Evolutionary conservation across 2,888 invertebrate genomes (phyloP), one percentile per base, ranked within the genome.

Genomic region (Lymantria dispar): DNA sequence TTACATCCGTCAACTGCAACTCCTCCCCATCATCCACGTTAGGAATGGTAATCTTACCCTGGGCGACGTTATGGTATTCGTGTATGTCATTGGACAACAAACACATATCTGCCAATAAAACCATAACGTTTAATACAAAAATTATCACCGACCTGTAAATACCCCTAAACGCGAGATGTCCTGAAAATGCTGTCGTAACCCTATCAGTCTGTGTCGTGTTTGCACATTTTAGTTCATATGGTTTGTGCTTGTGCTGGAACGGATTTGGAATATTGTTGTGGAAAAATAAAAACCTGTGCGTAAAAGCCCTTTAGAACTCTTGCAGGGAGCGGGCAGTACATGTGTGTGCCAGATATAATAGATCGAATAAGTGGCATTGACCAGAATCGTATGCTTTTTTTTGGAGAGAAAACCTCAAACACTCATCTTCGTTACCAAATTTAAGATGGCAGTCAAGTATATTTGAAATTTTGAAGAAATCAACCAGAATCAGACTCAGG

Each of bases 11-110:
- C 76, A 96, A 92, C 58, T 60, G 31, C 93, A 95, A 96, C 95
- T 99, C 99, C 91, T 98, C 98, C 80, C 94, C 95, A 90, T 99
- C 99, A 92, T 99, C 98, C 76, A 99, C 95, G 90, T 94, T 95
- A 79, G 98, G 98, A 88, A 99, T 98, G 78, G 95, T 96, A 84
- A 95, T 94, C 94, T 98, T 98, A 94, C 99, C 99, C 95, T 99
- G 99, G 80, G 98, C 94, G 83, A 98, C 97, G 94, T 95, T 97
- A 93, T 93, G 91, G 94, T 98, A 99, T 92, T 97, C 97, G 93
- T 96, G 93, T 93, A 98, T 95, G 93, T 98, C 95, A 89, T 98
- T 94, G 76, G 94, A 94, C 81, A 98, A 94, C 74, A 93, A 77
- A 93, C 97, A 96, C 82, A 92, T 93, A 0, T 94, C 98, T 98